Evolutionary conservation across 2,113 vertebrate species (phyloP).

Genomic region (Jacana jacana): DNA sequence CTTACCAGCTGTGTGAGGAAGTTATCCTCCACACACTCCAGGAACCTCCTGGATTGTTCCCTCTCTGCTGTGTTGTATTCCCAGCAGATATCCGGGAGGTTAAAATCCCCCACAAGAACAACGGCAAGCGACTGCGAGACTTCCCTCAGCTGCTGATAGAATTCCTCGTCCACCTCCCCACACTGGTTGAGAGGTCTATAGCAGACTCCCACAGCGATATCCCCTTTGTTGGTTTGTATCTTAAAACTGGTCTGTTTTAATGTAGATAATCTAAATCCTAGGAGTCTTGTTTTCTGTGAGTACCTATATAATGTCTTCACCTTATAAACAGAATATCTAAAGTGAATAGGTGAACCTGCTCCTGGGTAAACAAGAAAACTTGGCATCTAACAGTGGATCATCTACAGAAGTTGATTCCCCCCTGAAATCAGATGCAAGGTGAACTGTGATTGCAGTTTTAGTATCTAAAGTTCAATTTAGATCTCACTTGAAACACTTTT

Average conservation of each 20-base stretch:
- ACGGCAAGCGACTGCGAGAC: too few species aligned
- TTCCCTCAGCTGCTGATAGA: too few species aligned
- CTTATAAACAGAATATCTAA: background rate
- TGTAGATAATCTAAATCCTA: background rate
- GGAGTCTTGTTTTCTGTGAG: background rate
- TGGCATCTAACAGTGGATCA: background rate
- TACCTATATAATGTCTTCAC: background rate
- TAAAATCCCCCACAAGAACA: too few species aligned
- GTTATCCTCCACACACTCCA: too few species aligned
- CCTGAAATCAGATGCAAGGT: background rate
- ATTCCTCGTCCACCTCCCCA: too few species aligned
- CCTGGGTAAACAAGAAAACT: background rate
- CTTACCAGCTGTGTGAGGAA: too few species aligned
- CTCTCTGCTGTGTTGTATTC: too few species aligned
- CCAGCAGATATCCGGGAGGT: too few species aligned
- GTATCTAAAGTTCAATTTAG: background rate
- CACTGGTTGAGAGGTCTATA: too few species aligned
- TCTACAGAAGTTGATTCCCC: background rate
- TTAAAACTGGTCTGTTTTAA: background rate
- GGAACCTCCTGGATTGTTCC: too few species aligned
- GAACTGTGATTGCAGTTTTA: background rate
- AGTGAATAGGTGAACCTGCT: background rate
- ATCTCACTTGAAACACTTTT: background rate
- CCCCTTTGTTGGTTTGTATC: too few species aligned
- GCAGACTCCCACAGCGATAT: too few species aligned